phyloP scores from a whole-genome alignment of 1,140 invertebrate species.

The Drosophila orena region DNA sequence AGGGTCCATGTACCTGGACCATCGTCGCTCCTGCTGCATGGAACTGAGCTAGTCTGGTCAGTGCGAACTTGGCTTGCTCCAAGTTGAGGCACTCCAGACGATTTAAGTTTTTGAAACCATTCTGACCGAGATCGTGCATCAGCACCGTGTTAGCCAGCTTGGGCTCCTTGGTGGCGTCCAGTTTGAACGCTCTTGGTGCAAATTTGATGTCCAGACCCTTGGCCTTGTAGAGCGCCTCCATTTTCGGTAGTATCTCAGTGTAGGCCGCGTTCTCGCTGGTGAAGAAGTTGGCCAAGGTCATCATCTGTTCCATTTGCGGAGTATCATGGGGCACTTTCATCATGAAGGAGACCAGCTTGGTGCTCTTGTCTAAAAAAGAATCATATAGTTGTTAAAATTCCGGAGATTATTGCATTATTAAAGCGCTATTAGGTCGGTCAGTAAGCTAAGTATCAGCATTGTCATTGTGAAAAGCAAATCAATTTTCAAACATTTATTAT shows the following conservation, averaged over 20 bases:
- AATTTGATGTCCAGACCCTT: conserved; percentile 61
- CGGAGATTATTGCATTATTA: neutral
- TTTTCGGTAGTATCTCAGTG: conserved; percentile 60
- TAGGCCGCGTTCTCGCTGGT: conserved; percentile 61
- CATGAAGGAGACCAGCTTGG: conserved; percentile 62
- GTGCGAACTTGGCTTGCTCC: conserved; percentile 85
- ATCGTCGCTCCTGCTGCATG: conserved; percentile 85
- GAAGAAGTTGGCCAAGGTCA: conserved; percentile 61
- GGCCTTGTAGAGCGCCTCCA: conserved; percentile 57
- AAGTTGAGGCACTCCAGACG: conserved; percentile 85
- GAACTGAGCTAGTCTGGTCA: conserved; percentile 86
- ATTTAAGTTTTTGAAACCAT: conserved; percentile 86
- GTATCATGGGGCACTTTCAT: conserved; percentile 67
- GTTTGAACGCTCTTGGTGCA: conserved; percentile 48
- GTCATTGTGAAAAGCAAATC: conserved; percentile 11
- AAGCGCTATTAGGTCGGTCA: neutral
- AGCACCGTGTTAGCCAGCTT: conserved; percentile 69
- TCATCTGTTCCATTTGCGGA: conserved; percentile 57
- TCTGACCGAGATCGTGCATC: conserved; percentile 85
- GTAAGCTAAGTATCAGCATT: neutral
- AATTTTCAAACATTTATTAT: conserved; percentile 3
- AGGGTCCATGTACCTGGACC: conserved; percentile 49
- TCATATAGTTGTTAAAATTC: neutral
- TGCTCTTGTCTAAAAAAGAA: conserved; percentile 44
- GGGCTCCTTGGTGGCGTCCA: conserved; percentile 36